Evolutionary conservation across 1,140 invertebrate genomes (phyloP), one percentile per base, ranked within the genome.

Genomic region (Lasioglossum albipes): DNA sequence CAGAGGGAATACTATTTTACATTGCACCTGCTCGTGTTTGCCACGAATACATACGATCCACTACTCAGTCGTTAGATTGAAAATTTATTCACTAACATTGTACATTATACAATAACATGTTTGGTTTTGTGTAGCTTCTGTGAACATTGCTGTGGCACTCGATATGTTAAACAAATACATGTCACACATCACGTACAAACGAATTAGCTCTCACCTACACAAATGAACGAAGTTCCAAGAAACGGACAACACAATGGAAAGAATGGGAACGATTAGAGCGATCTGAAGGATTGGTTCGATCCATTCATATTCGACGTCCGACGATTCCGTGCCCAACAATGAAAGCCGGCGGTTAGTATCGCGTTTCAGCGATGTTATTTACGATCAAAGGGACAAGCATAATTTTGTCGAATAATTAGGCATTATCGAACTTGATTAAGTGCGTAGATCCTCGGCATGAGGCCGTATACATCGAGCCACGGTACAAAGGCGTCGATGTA

Each of bases 351-450:
- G 49, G 31, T 45, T 65, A 65, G 65, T 67, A 36, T 76, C 66
- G 45, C 52, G 66, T 18, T 70, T 70, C 41, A 13, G 42, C n/a
- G 41, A 36, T 45, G 18, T 70, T 70, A 57, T 61, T 77, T 61
- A 61, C 75, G 66, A 76, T 42, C 41, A 54, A 77, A 70, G 12
- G 36, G 41, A 61, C 67, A 61, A 45, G 41, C 67, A 61, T 77
- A 77, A 77, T 77, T 76, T 77, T 49, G 69, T 77, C 75, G 75
- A 70, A 61, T 77, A 77, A 77, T 77, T 70, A 77, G 75, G 45
- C 54, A 59, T 61, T 70, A 62, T 61, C 54, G 67, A 49, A 42
- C 13, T 52, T 70, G 49, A 57, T 70, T 70, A 77, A 57, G 41
- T 20, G 75, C 54, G 67, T 70, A 69, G 66, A 57, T 31, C 75